Percentiles rank a stretch among this genome's conserved stretches.
phyloP scores from a whole-genome alignment of 2,888 invertebrate genomes.

The Morpho achilles region DNA sequence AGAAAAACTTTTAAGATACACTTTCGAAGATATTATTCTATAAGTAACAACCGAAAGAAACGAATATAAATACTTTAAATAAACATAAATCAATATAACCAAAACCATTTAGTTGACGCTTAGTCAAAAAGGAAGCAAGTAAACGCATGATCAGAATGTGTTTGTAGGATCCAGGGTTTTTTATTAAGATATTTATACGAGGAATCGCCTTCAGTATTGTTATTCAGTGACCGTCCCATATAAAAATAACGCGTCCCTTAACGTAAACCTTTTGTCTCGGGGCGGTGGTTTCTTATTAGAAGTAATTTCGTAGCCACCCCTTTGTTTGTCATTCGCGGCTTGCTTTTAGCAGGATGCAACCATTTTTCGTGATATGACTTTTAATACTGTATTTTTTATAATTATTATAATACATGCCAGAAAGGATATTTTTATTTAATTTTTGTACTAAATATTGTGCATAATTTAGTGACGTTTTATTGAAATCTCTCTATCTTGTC shows the following conservation, averaged over 20 bases:
- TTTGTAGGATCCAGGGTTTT: constrained; percentile 61
- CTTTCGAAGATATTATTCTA: neutral
- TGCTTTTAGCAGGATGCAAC: constrained; percentile 72
- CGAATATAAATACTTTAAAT: constrained; percentile 54
- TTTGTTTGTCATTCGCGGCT: constrained; percentile 68
- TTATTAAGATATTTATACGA: constrained; percentile 74
- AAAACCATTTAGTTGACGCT: constrained; percentile 52
- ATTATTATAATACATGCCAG: too few species aligned
- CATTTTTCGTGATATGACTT: constrained; percentile 52
- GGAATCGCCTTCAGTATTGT: constrained; percentile 56
- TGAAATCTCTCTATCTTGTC: too few species aligned
- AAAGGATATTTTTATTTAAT: too few species aligned
- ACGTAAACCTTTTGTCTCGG: constrained; percentile 66
- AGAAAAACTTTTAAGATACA: neutral
- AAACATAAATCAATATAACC: constrained; percentile 59
- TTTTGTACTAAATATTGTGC: too few species aligned
- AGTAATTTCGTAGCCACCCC: constrained; percentile 58
- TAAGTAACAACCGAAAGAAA: constrained; percentile 26
- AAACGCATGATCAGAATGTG: constrained; percentile 70
- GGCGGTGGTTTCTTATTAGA: constrained; percentile 56
- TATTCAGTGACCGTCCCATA: constrained; percentile 68
- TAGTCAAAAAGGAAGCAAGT: constrained; percentile 57
- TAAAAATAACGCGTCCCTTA: constrained; percentile 74
- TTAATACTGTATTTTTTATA: too few species aligned
- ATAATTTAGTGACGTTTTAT: too few species aligned